These are phyloP conservation scores for Cerastis leucographa DNA, from an alignment of 2,888 invertebrate species.

Conservation along the genomic window DNA sequence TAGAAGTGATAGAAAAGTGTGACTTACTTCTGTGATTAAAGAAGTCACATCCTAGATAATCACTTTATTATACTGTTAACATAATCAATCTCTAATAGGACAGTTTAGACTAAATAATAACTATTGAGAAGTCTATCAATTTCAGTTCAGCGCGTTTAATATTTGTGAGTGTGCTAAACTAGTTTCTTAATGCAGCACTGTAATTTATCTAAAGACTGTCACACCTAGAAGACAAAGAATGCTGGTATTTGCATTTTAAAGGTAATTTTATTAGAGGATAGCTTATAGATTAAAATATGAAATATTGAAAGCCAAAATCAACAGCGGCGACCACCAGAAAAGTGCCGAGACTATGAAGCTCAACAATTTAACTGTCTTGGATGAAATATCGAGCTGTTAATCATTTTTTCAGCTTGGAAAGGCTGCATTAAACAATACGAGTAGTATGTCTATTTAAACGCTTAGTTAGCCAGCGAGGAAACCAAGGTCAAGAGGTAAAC, in stretches of 20 bases:
- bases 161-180: constrained; percentile 4
- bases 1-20: not conserved
- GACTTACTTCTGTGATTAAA: too few relatives aligned
- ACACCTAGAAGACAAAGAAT: not conserved
- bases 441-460: not conserved
- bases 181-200: not conserved
- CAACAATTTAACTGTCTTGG: not conserved
- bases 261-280: not conserved
- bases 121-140: not conserved
- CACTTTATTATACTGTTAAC: not conserved
- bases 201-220: constrained; percentile 19
- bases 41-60: not conserved
- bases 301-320: not conserved
- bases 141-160: not conserved
- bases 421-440: not conserved
- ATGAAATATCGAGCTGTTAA: not conserved
- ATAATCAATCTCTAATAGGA: not conserved
- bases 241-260: not conserved
- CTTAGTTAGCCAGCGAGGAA: not conserved
- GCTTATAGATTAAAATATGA: not conserved
- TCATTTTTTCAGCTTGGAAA: not conserved
- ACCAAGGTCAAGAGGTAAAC: constrained; percentile 26
- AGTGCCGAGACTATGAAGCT: not conserved
- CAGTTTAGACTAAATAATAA: not conserved
- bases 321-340: not conserved